Evolutionary conservation across 1,140 invertebrate genomes (phyloP).

Genomic region (Amphibalanus amphitrite): DNA sequence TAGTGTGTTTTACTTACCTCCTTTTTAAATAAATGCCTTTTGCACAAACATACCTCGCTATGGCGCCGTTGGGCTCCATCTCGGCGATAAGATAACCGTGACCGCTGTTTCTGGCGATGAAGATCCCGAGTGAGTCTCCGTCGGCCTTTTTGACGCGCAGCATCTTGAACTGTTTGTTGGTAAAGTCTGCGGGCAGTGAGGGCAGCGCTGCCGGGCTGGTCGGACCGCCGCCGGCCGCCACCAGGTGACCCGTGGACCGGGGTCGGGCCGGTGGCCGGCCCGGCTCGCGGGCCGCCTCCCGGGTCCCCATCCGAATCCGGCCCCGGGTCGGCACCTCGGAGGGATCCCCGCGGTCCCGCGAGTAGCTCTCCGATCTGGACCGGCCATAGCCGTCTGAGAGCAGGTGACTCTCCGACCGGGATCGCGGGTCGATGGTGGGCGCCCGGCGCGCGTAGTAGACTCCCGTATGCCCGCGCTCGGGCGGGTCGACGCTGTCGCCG

Average conservation of each 20-base stretch:
- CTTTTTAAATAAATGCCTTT: too few relatives aligned
- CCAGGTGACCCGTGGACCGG: slow-evolving; percentile 14
- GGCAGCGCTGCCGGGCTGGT: slow-evolving; percentile 10
- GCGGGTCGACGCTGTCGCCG: background rate
- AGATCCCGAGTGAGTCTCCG: slow-evolving; percentile 58
- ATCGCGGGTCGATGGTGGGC: background rate
- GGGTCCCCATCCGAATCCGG: slow-evolving; percentile 6
- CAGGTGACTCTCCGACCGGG: background rate
- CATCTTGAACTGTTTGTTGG: slow-evolving; percentile 30
- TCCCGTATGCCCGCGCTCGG: too few relatives aligned
- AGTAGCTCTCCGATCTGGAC: background rate
- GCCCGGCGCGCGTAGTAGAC: background rate
- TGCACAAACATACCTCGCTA: slow-evolving; percentile 55
- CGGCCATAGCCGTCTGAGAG: background rate
- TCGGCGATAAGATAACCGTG: slow-evolving; percentile 64
- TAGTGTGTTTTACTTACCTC: too few relatives aligned
- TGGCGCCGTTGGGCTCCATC: slow-evolving; percentile 55
- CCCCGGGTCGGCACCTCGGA: background rate
- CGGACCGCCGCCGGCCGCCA: background rate
- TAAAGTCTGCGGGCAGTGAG: slow-evolving; percentile 12
- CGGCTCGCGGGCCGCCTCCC: slow-evolving; percentile 7
- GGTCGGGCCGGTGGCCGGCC: slow-evolving; percentile 8
- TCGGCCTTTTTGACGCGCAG: slow-evolving; percentile 47
- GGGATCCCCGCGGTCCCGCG: background rate
- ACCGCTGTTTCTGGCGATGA: slow-evolving; percentile 51